Conservation (phyloP, 2,113 vertebrate genomes). For the Proterorhinus semilunaris region DNA sequence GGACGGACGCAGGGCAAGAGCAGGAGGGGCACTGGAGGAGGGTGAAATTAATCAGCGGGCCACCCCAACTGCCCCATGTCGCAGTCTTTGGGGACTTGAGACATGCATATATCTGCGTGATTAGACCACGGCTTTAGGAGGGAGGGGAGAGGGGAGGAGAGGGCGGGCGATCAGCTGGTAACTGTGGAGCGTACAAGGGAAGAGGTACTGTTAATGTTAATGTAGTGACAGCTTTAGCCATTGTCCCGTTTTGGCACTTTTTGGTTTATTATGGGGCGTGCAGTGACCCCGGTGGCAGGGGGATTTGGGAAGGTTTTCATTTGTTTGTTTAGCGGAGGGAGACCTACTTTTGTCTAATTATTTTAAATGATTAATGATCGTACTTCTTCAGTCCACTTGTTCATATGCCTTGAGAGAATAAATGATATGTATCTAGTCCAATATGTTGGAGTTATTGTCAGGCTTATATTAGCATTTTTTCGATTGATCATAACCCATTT, state of each 20-base stretch:
- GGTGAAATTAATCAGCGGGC: slow-evolving; percentile 71
- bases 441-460: too few species aligned
- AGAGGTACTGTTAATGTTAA: slow-evolving; percentile 3
- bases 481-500: too few species aligned
- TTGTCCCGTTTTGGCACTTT: neutral
- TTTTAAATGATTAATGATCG: too few species aligned
- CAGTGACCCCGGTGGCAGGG: too few species aligned
- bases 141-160: slow-evolving; percentile 10
- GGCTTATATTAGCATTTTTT: too few species aligned
- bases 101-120: slow-evolving; percentile 68
- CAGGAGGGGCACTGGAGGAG: slow-evolving; percentile 26
- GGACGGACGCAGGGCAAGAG: slow-evolving; percentile 45
- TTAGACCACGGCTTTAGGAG: slow-evolving; percentile 37
- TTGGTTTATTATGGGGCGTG: too few species aligned
- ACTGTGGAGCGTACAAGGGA: neutral
- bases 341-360: too few species aligned
- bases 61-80: slow-evolving; percentile 69
- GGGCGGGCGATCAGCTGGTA: slow-evolving; percentile 7
- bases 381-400: too few species aligned
- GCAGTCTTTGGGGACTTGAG: slow-evolving; percentile 69
- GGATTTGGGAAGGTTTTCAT: too few species aligned
- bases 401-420: too few species aligned
- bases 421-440: too few species aligned
- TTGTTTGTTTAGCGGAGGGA: too few species aligned
- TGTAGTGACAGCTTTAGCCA: neutral